phyloP scores from a whole-genome alignment of 2,888 invertebrate genomes.

The Zelleria hepariella region DNA sequence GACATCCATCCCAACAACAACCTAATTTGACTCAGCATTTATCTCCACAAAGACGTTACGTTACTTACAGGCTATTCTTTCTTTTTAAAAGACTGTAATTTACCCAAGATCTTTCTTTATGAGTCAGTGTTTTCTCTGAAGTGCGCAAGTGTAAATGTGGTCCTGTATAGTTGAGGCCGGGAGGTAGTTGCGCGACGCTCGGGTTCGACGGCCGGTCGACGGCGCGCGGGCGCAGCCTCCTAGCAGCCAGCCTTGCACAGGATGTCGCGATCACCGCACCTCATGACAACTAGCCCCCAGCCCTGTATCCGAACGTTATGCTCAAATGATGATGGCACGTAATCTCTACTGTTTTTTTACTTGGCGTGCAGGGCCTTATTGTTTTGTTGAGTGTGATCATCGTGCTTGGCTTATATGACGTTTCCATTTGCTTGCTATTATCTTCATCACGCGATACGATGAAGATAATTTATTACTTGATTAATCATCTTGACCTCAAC shows the following conservation, averaged over 20 bases:
- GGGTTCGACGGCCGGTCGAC: constrained; percentile 60
- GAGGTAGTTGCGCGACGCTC: constrained; percentile 12
- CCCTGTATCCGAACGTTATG: neutral
- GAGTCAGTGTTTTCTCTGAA: neutral
- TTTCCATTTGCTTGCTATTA: neutral
- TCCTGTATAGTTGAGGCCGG: neutral
- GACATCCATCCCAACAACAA: too few relatives aligned
- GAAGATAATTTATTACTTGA: neutral
- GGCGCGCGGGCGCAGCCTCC: constrained; percentile 22
- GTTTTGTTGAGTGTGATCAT: neutral
- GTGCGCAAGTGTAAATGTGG: neutral
- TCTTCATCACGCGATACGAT: neutral
- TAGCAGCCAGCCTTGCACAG: constrained; percentile 29
- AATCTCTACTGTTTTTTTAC: neutral
- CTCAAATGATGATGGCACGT: neutral
- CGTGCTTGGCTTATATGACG: neutral
- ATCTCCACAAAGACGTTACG: neutral
- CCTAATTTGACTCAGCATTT: neutral
- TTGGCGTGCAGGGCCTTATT: neutral
- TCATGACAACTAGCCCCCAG: neutral
- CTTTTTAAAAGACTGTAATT: neutral
- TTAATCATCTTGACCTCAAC: neutral
- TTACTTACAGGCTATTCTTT: neutral
- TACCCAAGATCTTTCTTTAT: neutral
- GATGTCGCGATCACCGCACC: constrained; percentile 35